Percentiles rank a stretch among this genome's conserved stretches.
Evolutionary conservation across 2,888 invertebrate species (phyloP).

Genomic region (Trypoxylon attenuatum): DNA sequence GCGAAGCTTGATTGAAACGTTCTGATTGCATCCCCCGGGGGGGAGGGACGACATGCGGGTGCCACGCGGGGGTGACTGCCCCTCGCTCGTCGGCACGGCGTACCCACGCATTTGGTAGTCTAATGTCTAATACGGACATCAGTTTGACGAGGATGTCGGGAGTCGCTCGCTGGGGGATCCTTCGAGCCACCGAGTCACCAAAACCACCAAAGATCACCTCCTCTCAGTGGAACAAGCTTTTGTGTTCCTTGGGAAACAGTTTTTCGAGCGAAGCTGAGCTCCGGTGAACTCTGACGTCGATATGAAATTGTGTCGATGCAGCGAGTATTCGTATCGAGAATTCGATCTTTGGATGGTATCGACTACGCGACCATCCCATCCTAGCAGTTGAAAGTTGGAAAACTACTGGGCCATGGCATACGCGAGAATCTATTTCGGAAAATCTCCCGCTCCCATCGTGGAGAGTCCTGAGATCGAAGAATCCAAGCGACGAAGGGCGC

Average conservation of each 20-base stretch:
- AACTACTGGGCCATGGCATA: background rate
- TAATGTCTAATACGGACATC: slow-evolving; percentile 69
- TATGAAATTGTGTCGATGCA: too few relatives aligned
- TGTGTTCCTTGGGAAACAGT: background rate
- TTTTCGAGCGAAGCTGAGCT: background rate
- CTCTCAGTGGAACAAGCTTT: slow-evolving; percentile 8
- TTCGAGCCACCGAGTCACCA: slow-evolving; percentile 16
- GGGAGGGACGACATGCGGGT: slow-evolving; percentile 68
- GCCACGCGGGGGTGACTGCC: slow-evolving; percentile 53
- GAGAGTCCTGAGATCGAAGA: slow-evolving; percentile 32
- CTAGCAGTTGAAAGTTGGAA: background rate
- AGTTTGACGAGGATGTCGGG: slow-evolving; percentile 52
- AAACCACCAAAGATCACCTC: slow-evolving; percentile 17
- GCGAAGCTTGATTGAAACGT: slow-evolving; percentile 74
- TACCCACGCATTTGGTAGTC: slow-evolving; percentile 74
- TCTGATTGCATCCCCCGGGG: slow-evolving; percentile 74
- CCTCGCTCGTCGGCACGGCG: slow-evolving; percentile 43
- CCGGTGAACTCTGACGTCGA: too few relatives aligned
- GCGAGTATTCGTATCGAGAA: too few relatives aligned
- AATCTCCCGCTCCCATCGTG: slow-evolving; percentile 1
- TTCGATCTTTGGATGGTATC: too few relatives aligned
- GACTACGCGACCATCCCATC: background rate
- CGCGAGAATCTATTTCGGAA: slow-evolving; percentile 13
- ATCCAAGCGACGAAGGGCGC: slow-evolving; percentile 25
- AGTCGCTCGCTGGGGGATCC: slow-evolving; percentile 30